Evolutionary conservation across 2,888 invertebrate species (phyloP).

Genomic region (Tuta absoluta): DNA sequence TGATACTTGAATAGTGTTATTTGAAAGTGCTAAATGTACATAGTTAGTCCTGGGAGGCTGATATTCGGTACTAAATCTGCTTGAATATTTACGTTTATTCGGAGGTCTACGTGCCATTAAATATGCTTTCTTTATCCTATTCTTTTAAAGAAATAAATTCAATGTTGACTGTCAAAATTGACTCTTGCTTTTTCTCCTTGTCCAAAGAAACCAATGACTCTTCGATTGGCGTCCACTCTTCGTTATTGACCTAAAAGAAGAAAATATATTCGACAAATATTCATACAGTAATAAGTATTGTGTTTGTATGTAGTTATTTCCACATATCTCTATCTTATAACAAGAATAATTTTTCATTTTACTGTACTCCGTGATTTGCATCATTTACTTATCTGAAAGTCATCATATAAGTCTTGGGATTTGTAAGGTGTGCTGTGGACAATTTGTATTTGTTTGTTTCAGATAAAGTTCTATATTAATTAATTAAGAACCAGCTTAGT

Average conservation of each 20-base stretch:
- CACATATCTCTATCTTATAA: conserved; percentile 29
- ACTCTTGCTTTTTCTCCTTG: no score
- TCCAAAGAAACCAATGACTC: conserved; percentile 21
- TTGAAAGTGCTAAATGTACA: no score
- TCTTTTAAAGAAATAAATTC: conserved; percentile 32
- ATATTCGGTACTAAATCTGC: conserved; percentile 35
- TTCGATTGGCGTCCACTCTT: conserved; percentile 28
- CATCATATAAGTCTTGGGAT: conserved; percentile 35
- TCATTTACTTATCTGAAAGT: conserved; percentile 35
- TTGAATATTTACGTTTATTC: conserved; percentile 35
- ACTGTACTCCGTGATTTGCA: conserved; percentile 32
- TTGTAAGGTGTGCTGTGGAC: no score
- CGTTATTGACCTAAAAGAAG: conserved; percentile 27
- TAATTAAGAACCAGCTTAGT: conserved; percentile 26
- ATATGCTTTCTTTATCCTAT: conserved; percentile 32
- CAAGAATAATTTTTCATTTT: conserved; percentile 33
- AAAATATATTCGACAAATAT: conserved; percentile 25
- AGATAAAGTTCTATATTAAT: conserved; percentile 19
- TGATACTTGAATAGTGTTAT: no score
- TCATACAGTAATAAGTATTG: conserved; percentile 29
- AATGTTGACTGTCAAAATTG: neutral
- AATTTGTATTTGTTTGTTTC: no score
- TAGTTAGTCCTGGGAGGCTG: conserved; percentile 28
- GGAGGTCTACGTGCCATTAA: conserved; percentile 32
- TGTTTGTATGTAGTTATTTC: conserved; percentile 32